Percentiles rank a stretch among this genome's conserved stretches.
These are phyloP conservation scores for Knipowitschia caucasica DNA, from an alignment of 2,797 vertebrate genomes.

Conservation along the genomic window DNA sequence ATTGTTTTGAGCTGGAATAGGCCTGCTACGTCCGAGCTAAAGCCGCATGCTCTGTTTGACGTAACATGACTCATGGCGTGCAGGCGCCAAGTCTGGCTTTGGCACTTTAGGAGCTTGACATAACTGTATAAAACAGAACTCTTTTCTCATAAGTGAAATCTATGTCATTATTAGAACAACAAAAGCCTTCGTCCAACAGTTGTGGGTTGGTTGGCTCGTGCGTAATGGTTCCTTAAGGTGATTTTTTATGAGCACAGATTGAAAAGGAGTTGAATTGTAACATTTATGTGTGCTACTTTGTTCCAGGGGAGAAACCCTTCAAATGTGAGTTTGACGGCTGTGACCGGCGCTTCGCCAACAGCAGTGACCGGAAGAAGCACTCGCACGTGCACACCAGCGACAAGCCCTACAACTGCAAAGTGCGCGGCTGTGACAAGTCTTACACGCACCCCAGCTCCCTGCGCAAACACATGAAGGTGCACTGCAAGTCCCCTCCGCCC, in stretches of 20 bases:
- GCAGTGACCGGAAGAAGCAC: slow-evolving; percentile 98
- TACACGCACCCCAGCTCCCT: slow-evolving; percentile 98
- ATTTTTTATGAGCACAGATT: neutral
- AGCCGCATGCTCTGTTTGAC: slow-evolving; percentile 55
- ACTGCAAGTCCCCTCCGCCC: slow-evolving; percentile 95
- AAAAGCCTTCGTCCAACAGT: too few species aligned
- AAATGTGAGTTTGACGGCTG: slow-evolving; percentile 97
- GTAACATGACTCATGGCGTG: slow-evolving; percentile 34
- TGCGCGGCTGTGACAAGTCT: slow-evolving; percentile 97
- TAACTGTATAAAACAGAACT: too few species aligned
- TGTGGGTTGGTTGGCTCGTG: too few species aligned
- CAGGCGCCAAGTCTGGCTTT: slow-evolving; percentile 44
- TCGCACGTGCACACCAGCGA: slow-evolving; percentile 98
- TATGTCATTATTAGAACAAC: too few species aligned
- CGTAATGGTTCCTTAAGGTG: too few species aligned
- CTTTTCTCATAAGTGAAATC: too few species aligned
- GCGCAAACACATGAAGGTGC: slow-evolving; percentile 98
- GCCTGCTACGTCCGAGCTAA: slow-evolving; percentile 32
- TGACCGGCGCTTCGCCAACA: slow-evolving; percentile 97
- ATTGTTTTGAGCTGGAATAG: slow-evolving; percentile 36
- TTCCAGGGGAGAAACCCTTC: slow-evolving; percentile 95
- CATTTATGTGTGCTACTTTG: slow-evolving; percentile 15
- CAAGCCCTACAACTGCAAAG: slow-evolving; percentile 99
- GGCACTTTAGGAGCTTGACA: too few species aligned
- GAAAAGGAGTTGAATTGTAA: neutral